Evolutionary conservation across 2,888 invertebrate genomes (phyloP).

Genomic region (Drosophila recens): DNA sequence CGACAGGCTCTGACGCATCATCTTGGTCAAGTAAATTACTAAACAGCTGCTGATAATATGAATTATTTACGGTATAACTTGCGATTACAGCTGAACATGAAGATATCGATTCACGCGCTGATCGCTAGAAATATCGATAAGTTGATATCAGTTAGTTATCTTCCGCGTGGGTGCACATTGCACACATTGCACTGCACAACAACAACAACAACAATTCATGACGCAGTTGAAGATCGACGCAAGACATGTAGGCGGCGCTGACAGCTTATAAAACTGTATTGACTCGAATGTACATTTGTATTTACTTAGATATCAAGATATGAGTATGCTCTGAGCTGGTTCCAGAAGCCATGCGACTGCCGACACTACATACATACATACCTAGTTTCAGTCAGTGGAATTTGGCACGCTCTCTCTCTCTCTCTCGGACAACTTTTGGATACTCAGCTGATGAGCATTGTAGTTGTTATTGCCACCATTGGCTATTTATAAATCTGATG

Average conservation of each 20-base stretch:
- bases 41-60: conserved; percentile 45
- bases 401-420: conserved; percentile 37
- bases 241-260: conserved; percentile 39
- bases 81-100: conserved; percentile 5
- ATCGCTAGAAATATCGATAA: conserved; percentile 37
- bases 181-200: too few relatives aligned
- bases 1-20: conserved; percentile 50
- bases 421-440: conserved; percentile 13
- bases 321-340: conserved; percentile 46
- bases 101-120: neutral
- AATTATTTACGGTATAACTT: conserved; percentile 10
- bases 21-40: conserved; percentile 23
- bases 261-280: conserved; percentile 31
- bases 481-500: conserved; percentile 78
- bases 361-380: neutral
- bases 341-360: conserved; percentile 66
- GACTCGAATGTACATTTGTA: conserved; percentile 2
- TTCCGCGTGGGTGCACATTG: conserved; percentile 41
- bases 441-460: conserved; percentile 53
- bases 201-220: conserved; percentile 22
- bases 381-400: conserved; percentile 38
- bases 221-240: conserved; percentile 31
- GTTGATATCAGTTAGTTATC: conserved; percentile 7
- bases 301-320: conserved; percentile 5
- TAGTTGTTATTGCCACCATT: conserved; percentile 41